These are phyloP conservation scores for Oeneis ivallda DNA, from an alignment of 2,888 invertebrate species.

Conservation along the genomic window DNA sequence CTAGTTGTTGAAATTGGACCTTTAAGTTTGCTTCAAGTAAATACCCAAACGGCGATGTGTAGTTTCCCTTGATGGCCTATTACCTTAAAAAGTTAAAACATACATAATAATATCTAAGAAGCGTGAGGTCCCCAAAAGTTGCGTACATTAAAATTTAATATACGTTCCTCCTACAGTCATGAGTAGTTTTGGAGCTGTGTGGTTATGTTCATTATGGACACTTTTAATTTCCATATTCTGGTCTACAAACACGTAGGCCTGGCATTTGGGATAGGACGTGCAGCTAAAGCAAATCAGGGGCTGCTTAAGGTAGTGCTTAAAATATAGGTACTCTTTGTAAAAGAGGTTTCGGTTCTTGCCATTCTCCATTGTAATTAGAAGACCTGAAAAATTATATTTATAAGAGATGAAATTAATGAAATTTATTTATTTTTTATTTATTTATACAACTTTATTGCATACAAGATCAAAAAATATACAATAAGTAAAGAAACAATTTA, in stretches of 20 bases:
- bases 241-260: conserved; percentile 41
- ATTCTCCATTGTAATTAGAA: conserved; percentile 1
- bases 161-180: conserved; percentile 34
- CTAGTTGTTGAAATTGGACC: no score
- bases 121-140: no score
- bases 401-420: no score
- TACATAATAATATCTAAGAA: no score
- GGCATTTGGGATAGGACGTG: conserved; percentile 47
- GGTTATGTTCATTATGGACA: conserved; percentile 34
- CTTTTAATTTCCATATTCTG: conserved; percentile 38
- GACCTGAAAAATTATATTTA: conserved; percentile 15
- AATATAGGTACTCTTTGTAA: conserved; percentile 33
- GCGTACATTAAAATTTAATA: conserved; percentile 26
- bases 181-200: conserved; percentile 25
- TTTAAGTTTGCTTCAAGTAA: no score
- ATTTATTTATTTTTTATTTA: no score
- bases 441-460: no score
- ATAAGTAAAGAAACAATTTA: no score
- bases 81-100: no score
- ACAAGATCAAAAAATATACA: no score
- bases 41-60: no score
- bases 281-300: conserved; percentile 44
- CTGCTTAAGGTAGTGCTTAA: conserved; percentile 40
- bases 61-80: no score
- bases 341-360: neutral